Base-by-base conservation (phyloP, 2,888 invertebrate genomes). In the Epirrhoe alternata region DNA sequence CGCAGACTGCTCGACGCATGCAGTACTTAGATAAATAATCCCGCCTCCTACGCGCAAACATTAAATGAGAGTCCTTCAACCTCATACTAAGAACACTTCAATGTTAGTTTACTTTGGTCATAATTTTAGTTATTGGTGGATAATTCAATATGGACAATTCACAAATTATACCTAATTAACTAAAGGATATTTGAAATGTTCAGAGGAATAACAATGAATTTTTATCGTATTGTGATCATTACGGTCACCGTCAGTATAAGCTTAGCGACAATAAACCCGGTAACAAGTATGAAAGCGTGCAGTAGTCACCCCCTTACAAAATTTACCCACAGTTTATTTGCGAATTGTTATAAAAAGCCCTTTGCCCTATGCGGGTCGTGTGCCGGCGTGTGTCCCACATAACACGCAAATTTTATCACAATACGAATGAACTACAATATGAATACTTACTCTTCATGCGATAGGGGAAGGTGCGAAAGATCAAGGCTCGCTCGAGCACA, bases 381-480 rank as follows among this genome's bases (percentile, higher is more conserved):
- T 92, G 92, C 75, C 45, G 45, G 81, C 91, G 88, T 91, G 92
- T 92, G 92, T 88, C 90, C 89, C 90, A 80, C 87, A 91, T 92
- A 81, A 78, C 80, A 86, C 85, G 87, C 87, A 83, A 90, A 89
- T 90, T 89, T 85, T 77, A 87, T 81, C 83, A 85, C 79, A 84
- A 84, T 87, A 85, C 78, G 77, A 86, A 80, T 79, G 75, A 80
- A 82, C 81, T 73, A 74, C 79, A 81, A 87, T 83, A 80, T 80
- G 74, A 80, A 79, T 77, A 77, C 72, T 71, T 77, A 77, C 72
- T 71, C 66, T n/a, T 49, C 45, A 63, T 64, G 70, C 69, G 68
- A 80, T 82, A 84, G 87, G 88, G 86, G 85, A 86, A 87, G 87
- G 88, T 87, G 89, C 77, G 82, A 89, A 85, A 85, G 81, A 86